Conservation (phyloP, 2,797 vertebrate species). For the Lagorchestes hirsutus region DNA sequence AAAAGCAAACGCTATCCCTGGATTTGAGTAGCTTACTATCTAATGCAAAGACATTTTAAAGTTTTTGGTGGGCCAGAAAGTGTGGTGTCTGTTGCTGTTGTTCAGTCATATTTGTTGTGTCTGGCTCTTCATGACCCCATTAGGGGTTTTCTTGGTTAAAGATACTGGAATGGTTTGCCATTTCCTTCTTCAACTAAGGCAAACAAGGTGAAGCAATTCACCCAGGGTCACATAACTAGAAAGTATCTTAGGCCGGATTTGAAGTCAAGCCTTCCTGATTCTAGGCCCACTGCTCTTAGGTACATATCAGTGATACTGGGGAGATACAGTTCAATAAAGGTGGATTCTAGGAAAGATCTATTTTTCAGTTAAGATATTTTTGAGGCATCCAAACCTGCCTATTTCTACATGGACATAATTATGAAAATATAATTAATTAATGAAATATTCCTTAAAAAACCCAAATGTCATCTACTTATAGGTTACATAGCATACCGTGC, state of each 20-base stretch:
- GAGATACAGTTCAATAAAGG: neutral
- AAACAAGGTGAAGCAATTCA: neutral
- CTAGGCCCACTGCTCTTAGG: neutral
- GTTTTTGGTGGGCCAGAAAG: neutral
- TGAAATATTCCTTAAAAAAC: slow-evolving; percentile 32
- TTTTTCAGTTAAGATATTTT: slow-evolving; percentile 31
- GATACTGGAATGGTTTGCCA: neutral
- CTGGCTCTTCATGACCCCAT: neutral
- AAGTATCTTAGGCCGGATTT: neutral
- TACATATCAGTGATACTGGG: neutral
- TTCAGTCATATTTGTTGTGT: neutral
- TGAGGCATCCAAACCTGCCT: slow-evolving; percentile 20
- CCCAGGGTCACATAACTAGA: neutral
- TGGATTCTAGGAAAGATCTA: neutral
- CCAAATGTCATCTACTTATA: neutral
- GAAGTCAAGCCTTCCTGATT: neutral
- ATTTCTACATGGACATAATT: neutral
- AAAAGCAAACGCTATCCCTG: neutral
- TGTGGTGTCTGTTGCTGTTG: neutral
- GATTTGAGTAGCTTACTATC: neutral
- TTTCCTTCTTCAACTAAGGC: neutral
- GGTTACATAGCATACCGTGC: neutral
- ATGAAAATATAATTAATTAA: slow-evolving; percentile 37
- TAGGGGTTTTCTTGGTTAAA: neutral
- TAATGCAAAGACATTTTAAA: neutral